Evolutionary conservation across 2,888 invertebrate genomes (phyloP).

Genomic region (Leptura quadrifasciata): DNA sequence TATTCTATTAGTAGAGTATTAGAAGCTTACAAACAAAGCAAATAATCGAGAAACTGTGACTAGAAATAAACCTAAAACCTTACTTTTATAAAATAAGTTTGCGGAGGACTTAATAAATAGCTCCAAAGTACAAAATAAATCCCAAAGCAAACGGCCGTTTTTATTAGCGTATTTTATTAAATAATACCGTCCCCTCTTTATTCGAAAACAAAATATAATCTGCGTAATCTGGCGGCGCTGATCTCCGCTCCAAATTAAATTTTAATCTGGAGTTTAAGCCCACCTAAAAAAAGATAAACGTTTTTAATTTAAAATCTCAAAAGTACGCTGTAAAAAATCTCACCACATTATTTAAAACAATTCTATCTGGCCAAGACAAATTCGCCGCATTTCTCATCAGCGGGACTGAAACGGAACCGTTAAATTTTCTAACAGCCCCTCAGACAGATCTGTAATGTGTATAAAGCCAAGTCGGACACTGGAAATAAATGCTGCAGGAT

Average conservation of each 20-base stretch:
- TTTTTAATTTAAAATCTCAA: constrained; percentile 22
- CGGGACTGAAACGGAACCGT: neutral
- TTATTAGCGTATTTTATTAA: constrained; percentile 8
- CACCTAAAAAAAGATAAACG: constrained; percentile 26
- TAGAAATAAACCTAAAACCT: neutral
- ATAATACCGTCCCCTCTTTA: neutral
- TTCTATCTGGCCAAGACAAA: constrained; percentile 21
- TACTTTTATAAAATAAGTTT: neutral
- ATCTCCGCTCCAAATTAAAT: constrained; percentile 21
- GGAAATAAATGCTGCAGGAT: constrained; percentile 19
- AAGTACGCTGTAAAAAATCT: constrained; percentile 19
- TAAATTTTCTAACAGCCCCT: constrained; percentile 8
- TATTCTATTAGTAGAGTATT: too few species aligned
- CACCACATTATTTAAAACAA: constrained; percentile 28
- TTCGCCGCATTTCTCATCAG: constrained; percentile 16
- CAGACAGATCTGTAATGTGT: neutral
- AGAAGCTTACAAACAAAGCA: too few species aligned
- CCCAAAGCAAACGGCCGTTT: neutral
- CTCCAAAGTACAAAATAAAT: neutral
- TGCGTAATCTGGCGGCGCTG: constrained; percentile 14
- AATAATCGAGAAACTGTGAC: neutral
- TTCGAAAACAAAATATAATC: constrained; percentile 5
- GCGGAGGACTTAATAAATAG: neutral
- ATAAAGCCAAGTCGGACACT: constrained; percentile 7
- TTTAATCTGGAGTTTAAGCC: constrained; percentile 27